Conservation (phyloP, 2,797 vertebrate genomes). For the Ceryle rudis region DNA sequence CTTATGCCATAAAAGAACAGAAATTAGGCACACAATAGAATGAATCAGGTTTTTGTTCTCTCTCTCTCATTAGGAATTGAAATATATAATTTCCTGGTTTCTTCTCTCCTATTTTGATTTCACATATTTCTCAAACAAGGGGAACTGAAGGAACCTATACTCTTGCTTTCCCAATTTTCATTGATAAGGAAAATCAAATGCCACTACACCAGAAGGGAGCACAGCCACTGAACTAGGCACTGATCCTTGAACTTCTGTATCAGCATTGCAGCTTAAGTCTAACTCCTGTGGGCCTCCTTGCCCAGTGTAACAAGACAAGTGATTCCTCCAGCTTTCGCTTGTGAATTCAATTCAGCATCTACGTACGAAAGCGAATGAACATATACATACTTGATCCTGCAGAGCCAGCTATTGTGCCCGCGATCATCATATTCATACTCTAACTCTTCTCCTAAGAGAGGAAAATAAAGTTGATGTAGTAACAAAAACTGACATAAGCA, state of each 20-base stretch:
- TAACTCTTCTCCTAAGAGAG: constrained; percentile 90
- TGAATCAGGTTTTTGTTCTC: neutral
- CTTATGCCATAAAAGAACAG: neutral
- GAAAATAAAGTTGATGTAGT: neutral
- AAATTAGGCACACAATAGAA: neutral
- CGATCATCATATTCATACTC: constrained; percentile 97
- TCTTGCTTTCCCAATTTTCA: neutral
- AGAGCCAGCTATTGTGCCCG: constrained; percentile 92
- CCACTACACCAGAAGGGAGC: neutral
- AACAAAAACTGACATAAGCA: neutral
- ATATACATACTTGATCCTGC: constrained; percentile 90
- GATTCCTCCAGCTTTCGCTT: neutral
- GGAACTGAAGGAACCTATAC: neutral
- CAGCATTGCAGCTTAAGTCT: neutral
- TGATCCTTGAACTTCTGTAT: neutral
- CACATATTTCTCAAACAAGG: neutral
- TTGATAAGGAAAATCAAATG: neutral
- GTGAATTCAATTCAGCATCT: neutral
- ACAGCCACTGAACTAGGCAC: neutral
- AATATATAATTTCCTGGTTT: neutral
- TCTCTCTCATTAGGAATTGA: neutral
- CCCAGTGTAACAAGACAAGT: neutral
- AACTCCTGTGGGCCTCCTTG: neutral
- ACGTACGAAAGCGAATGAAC: neutral
- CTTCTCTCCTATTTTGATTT: neutral